phyloP scores from a whole-genome alignment of 1,140 invertebrate species.

The Bombus terrestris region DNA sequence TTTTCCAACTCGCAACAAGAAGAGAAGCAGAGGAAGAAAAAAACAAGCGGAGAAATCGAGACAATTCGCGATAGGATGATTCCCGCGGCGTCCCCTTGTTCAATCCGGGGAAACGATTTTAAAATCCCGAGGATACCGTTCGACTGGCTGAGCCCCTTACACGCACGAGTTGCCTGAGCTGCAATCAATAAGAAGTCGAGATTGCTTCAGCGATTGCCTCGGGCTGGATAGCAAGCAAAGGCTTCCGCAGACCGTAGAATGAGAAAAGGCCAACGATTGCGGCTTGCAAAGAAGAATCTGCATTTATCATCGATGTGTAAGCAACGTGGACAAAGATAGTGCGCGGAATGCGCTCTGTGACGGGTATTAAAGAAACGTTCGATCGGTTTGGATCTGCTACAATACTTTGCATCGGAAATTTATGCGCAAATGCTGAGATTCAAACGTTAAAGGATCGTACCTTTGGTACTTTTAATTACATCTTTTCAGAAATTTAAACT shows the following conservation, averaged over 20 bases:
- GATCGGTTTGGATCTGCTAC: not conserved
- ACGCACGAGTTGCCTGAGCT: conserved; percentile 68
- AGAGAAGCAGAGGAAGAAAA: not conserved
- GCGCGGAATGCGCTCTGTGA: not conserved
- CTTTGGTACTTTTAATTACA: not conserved
- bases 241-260: conserved; percentile 16
- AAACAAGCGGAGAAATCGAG: not conserved
- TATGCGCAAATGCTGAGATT: not conserved
- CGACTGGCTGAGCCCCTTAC: conserved; percentile 63
- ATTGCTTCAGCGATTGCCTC: conserved; percentile 67
- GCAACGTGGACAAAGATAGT: conserved; percentile 20
- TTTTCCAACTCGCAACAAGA: not conserved
- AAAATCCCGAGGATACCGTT: conserved; percentile 54
- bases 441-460: not conserved
- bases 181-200: conserved; percentile 71
- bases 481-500: not conserved
- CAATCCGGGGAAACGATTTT: conserved; percentile 64
- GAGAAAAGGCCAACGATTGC: conserved; percentile 34
- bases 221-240: conserved; percentile 40
- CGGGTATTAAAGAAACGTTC: not conserved
- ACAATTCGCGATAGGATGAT: conserved; percentile 58
- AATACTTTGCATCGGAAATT: no score
- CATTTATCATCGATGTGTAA: conserved; percentile 64
- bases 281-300: conserved; percentile 43
- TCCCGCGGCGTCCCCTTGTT: conserved; percentile 56